Evolutionary conservation across 2,797 vertebrate species (phyloP).

Genomic region (Onychomys arenicola): DNA sequence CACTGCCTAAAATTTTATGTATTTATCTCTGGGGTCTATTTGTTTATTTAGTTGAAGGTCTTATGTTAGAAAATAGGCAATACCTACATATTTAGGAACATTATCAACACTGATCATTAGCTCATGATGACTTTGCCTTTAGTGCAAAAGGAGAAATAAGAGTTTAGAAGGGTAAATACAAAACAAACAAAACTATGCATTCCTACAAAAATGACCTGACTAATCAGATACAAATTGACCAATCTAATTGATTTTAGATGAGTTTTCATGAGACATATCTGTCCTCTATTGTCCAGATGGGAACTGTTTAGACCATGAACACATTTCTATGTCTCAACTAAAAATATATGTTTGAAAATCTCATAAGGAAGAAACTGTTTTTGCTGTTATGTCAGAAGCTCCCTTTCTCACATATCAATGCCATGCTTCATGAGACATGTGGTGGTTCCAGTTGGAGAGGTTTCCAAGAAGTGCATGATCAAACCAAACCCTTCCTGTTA

Average conservation of each 20-base stretch:
- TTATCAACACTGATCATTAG: neutral
- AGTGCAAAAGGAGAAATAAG: neutral
- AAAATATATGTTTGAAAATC: conserved; percentile 6
- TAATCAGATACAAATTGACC: neutral
- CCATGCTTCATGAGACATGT: neutral
- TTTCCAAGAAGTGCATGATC: neutral
- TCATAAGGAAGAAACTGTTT: neutral
- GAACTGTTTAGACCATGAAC: neutral
- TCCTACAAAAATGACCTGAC: conserved; percentile 10
- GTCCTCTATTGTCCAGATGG: neutral
- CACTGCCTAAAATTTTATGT: neutral
- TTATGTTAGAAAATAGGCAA: neutral
- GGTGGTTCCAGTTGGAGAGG: neutral
- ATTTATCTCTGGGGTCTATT: neutral
- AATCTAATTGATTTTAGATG: neutral
- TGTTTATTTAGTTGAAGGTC: neutral
- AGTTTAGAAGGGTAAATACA: neutral
- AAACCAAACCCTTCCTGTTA: neutral
- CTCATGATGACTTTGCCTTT: neutral
- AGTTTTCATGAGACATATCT: neutral
- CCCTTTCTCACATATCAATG: neutral
- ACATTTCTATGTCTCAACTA: neutral
- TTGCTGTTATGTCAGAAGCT: neutral
- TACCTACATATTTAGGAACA: neutral
- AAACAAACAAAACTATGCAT: neutral